Conservation (phyloP, 53 echinoderm and acorn worm species). For the Stichopus horrens region DNA sequence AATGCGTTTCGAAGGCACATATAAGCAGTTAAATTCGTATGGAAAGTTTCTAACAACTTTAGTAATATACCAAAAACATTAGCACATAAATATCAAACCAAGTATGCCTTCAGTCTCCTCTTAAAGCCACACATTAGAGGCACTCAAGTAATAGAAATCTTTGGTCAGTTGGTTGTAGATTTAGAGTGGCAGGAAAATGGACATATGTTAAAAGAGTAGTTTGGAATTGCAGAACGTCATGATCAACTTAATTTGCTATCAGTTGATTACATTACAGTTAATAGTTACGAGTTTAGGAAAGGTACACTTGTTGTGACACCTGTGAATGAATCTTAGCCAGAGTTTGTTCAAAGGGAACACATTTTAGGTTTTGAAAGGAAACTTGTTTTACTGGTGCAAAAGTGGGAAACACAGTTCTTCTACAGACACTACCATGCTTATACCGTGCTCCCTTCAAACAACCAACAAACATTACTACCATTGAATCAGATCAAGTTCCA, state of each 20-base stretch:
- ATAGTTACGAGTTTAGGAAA: conserved; percentile 30
- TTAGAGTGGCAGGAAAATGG: conserved; percentile 15
- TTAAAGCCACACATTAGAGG: conserved; percentile 37
- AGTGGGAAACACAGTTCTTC: conserved; percentile 28
- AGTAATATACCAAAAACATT: conserved; percentile 56
- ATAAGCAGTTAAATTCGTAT: conserved; percentile 54
- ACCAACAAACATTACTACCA: conserved; percentile 5
- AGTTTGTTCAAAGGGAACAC: conserved; percentile 41
- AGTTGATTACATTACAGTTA: conserved; percentile 9
- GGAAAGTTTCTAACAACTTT: conserved; percentile 56
- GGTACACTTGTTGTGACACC: conserved; percentile 21
- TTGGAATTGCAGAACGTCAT: conserved; percentile 4
- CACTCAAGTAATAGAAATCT: conserved; percentile 28
- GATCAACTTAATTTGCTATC: background rate
- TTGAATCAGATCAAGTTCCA: conserved; percentile 8
- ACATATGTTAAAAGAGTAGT: background rate
- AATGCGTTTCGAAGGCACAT: conserved; percentile 62
- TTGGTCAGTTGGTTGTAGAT: conserved; percentile 22
- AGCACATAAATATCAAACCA: conserved; percentile 49
- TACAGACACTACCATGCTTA: conserved; percentile 34
- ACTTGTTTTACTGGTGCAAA: conserved; percentile 9
- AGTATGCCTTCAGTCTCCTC: conserved; percentile 30
- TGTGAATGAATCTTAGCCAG: conserved; percentile 11
- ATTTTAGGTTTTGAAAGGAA: conserved; percentile 15
- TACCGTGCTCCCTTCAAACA: background rate